Evolutionary conservation across 2,113 vertebrate genomes (phyloP).

Genomic region (Oryzias javanicus): DNA sequence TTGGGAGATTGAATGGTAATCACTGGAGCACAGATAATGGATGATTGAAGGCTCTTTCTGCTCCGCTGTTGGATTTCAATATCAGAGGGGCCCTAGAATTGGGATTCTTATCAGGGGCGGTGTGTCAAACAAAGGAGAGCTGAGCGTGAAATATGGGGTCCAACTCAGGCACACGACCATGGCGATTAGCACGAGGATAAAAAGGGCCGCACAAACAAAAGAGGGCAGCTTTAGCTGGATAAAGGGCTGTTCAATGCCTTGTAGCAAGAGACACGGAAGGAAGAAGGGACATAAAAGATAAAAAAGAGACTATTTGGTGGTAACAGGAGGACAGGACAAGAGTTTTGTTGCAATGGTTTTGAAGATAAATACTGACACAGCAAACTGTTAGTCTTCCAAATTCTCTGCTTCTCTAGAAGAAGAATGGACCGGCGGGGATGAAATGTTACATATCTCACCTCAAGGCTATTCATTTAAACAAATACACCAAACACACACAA

Average conservation of each 20-base stretch:
- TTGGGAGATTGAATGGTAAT: constrained; percentile 79
- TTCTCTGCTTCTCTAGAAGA: constrained; percentile 46
- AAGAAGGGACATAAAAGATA: constrained; percentile 56
- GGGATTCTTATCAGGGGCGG: constrained; percentile 81
- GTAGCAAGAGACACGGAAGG: constrained; percentile 67
- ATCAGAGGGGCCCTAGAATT: constrained; percentile 80
- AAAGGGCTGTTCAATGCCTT: constrained; percentile 70
- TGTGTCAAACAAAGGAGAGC: constrained; percentile 78
- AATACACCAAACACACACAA: constrained; percentile 35
- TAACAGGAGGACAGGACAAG: constrained; percentile 58
- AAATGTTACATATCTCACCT: constrained; percentile 51
- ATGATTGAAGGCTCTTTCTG: constrained; percentile 80
- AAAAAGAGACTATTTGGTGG: constrained; percentile 46
- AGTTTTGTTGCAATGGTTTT: constrained; percentile 54
- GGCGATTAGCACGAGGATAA: constrained; percentile 77
- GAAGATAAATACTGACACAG: constrained; percentile 54
- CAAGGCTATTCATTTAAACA: constrained; percentile 51
- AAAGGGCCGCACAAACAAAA: constrained; percentile 75
- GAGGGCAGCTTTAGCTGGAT: constrained; percentile 69
- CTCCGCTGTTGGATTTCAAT: constrained; percentile 78
- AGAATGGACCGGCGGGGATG: constrained; percentile 55
- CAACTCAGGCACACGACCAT: constrained; percentile 77
- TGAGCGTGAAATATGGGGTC: constrained; percentile 77
- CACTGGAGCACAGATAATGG: constrained; percentile 79
- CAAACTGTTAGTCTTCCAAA: constrained; percentile 54